Evolutionary conservation across 2,797 vertebrate species (phyloP).

Genomic region (Malacoctenus gilli): DNA sequence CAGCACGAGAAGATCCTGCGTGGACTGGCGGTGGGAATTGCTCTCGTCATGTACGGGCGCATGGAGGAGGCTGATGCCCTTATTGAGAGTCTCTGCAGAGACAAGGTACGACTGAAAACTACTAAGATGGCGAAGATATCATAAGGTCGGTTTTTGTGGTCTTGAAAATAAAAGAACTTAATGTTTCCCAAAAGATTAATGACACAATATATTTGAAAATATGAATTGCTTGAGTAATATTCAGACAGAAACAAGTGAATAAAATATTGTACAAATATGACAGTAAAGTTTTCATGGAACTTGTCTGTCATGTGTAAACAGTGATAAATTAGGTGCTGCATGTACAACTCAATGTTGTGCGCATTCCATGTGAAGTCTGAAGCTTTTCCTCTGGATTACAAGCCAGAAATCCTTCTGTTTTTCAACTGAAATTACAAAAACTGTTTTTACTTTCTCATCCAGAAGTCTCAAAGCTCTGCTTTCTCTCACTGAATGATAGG

Average conservation of each 20-base stretch:
- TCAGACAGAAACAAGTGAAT: too few relatives aligned
- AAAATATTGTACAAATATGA: too few relatives aligned
- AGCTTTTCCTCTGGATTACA: conserved; percentile 17
- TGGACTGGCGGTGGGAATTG: conserved; percentile 95
- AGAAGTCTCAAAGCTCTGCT: conserved; percentile 65
- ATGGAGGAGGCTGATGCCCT: conserved; percentile 99
- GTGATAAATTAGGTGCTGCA: conserved; percentile 22
- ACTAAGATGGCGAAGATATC: background rate
- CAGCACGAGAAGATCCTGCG: conserved; percentile 98
- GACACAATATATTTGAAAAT: background rate
- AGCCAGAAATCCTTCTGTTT: conserved; percentile 31
- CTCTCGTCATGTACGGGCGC: conserved; percentile 96
- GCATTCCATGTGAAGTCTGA: conserved; percentile 12
- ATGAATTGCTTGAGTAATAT: too few relatives aligned
- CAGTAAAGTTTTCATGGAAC: conserved; percentile 21
- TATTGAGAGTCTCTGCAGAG: conserved; percentile 97
- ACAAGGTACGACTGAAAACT: conserved; percentile 84
- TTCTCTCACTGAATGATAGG: conserved; percentile 71
- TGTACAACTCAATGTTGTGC: conserved; percentile 3
- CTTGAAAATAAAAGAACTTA: background rate
- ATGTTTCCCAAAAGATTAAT: too few relatives aligned
- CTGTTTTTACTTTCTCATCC: conserved; percentile 22
- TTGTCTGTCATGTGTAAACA: background rate
- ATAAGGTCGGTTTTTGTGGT: conserved; percentile 3
- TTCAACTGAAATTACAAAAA: too few relatives aligned